Conservation (phyloP, 2,797 vertebrate species). For the Melanogrammus aeglefinus region DNA sequence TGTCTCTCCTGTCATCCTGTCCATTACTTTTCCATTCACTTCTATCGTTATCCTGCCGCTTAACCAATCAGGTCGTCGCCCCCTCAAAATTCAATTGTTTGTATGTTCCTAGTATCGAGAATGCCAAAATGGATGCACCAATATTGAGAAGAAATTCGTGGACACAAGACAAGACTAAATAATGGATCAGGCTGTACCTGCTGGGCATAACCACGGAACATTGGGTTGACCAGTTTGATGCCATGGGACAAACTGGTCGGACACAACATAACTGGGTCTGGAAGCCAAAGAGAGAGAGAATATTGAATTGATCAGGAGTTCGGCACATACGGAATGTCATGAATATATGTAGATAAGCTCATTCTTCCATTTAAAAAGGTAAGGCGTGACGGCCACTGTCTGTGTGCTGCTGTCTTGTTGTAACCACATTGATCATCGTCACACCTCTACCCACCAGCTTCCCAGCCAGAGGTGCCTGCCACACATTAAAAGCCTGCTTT, state of each 20-base stretch:
- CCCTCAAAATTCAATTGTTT: too few relatives aligned
- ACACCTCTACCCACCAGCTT: too few relatives aligned
- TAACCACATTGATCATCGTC: too few relatives aligned
- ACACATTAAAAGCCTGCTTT: too few relatives aligned
- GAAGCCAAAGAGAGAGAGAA: slow-evolving; percentile 5
- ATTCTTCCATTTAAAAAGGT: background rate
- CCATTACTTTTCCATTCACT: too few relatives aligned
- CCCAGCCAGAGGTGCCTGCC: too few relatives aligned
- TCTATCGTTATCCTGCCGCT: too few relatives aligned
- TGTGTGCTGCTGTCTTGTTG: too few relatives aligned
- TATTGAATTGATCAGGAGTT: background rate
- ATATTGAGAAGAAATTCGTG: background rate
- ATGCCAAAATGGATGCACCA: background rate
- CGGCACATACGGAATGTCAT: background rate
- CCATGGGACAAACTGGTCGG: slow-evolving; percentile 95
- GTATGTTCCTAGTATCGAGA: too few relatives aligned
- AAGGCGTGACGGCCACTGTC: background rate
- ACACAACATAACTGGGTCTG: slow-evolving; percentile 94
- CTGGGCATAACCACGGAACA: slow-evolving; percentile 98
- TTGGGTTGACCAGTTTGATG: slow-evolving; percentile 97
- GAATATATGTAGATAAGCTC: background rate
- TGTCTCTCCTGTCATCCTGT: too few relatives aligned
- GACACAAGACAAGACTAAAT: background rate
- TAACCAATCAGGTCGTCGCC: too few relatives aligned
- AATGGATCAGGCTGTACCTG: slow-evolving; percentile 68